Conservation (phyloP, 2,797 vertebrate species). For the Sarcoramphus papa region DNA sequence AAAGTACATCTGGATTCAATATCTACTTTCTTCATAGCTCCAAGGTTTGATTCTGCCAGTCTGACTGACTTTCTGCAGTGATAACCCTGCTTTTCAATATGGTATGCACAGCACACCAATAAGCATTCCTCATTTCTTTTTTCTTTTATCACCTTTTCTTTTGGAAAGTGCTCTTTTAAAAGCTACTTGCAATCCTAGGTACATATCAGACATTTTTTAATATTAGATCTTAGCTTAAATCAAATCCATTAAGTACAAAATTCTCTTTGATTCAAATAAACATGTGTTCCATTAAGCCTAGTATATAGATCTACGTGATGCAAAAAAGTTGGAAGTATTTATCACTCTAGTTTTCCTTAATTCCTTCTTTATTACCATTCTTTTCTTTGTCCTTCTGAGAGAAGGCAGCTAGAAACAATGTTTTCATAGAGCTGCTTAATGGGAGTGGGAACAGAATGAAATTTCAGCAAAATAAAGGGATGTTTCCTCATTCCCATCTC, state of each 20-base stretch:
- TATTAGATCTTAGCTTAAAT: conserved; percentile 19
- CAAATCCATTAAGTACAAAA: conserved; percentile 27
- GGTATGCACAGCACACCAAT: neutral
- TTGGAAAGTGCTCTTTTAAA: neutral
- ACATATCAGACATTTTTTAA: conserved; percentile 6
- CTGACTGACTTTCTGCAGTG: neutral
- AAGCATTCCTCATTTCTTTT: neutral
- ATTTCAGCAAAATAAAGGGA: neutral
- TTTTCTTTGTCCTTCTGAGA: neutral
- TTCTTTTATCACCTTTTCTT: neutral
- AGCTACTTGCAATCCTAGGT: neutral
- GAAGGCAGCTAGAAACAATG: neutral
- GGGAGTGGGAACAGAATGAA: neutral
- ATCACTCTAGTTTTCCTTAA: conserved; percentile 30
- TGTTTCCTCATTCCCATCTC: neutral
- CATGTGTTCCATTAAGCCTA: conserved; percentile 7
- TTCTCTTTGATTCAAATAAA: conserved; percentile 36
- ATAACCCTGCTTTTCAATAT: neutral
- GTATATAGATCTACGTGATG: neutral
- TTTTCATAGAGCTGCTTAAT: neutral
- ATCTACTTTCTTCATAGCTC: neutral
- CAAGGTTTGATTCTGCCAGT: neutral
- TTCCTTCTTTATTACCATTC: conserved; percentile 45
- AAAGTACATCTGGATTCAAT: conserved; percentile 37
- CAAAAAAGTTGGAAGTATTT: neutral